phyloP scores from a whole-genome alignment of 2,888 invertebrate species.

The Ectropis crepuscularia region DNA sequence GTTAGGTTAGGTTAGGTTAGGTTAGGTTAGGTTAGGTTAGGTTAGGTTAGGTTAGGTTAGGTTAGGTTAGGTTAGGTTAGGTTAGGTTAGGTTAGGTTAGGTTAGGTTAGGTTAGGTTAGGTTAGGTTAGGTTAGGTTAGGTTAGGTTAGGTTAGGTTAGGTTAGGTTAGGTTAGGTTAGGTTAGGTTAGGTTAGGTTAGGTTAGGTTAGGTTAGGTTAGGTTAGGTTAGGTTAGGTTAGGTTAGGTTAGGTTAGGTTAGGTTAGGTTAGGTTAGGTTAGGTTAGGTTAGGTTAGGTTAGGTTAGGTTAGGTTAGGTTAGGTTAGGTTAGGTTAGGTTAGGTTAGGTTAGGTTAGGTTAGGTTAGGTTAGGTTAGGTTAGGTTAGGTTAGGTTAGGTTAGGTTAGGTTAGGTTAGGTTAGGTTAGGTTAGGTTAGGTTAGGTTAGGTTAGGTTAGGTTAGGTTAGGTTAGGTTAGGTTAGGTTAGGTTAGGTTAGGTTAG shows the following conservation, averaged over 20 bases:
- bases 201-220: slow-evolving; percentile 5
- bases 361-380: no score
- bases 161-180: slow-evolving; percentile 4
- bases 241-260: slow-evolving; percentile 7
- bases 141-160: slow-evolving; percentile 8
- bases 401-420: slow-evolving; percentile 31
- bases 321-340: no score
- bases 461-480: slow-evolving; percentile 21
- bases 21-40: no score
- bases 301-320: no score
- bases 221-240: slow-evolving; percentile 3
- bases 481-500: slow-evolving; percentile 16
- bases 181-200: slow-evolving; percentile 8
- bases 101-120: slow-evolving; percentile 1
- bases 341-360: no score
- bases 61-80: no score
- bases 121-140: slow-evolving; percentile 8
- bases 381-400: no score
- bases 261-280: slow-evolving; percentile 4
- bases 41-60: no score
- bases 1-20: slow-evolving; percentile 22
- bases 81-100: no score
- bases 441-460: slow-evolving; percentile 25
- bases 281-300: slow-evolving; percentile 6
- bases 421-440: slow-evolving; percentile 14